Percentiles rank a stretch among this genome's conserved stretches.
Conservation (phyloP, 2,888 invertebrate genomes). For the Augochlorella aurata region DNA sequence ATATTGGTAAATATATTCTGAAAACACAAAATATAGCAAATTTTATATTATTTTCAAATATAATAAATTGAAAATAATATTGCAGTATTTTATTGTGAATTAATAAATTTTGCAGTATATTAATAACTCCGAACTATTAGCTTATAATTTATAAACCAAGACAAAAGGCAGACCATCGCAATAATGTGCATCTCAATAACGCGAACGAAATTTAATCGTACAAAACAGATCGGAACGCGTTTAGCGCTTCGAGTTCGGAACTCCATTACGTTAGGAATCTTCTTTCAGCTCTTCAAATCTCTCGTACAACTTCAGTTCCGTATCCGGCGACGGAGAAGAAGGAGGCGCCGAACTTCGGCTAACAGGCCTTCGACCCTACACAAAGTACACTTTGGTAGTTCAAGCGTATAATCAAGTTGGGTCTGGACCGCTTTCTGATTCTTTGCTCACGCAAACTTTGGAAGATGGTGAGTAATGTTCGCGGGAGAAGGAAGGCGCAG, state of each 20-base stretch:
- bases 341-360: slow-evolving; percentile 86
- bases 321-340: slow-evolving; percentile 87
- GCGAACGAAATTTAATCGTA: slow-evolving; percentile 17
- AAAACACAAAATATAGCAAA: too few relatives aligned
- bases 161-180: background rate
- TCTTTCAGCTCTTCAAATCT: slow-evolving; percentile 81
- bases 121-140: too few relatives aligned
- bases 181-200: background rate
- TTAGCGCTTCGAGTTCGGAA: slow-evolving; percentile 22
- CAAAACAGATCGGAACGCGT: slow-evolving; percentile 22
- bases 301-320: slow-evolving; percentile 87
- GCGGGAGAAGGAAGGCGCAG: background rate
- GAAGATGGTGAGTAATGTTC: slow-evolving; percentile 87
- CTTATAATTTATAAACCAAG: background rate
- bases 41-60: too few relatives aligned
- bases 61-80: too few relatives aligned
- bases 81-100: too few relatives aligned
- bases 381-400: slow-evolving; percentile 87
- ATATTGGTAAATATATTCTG: too few relatives aligned
- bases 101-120: too few relatives aligned
- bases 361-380: slow-evolving; percentile 86
- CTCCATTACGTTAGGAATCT: slow-evolving; percentile 45
- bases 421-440: slow-evolving; percentile 88
- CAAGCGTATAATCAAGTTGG: slow-evolving; percentile 90
- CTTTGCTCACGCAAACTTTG: slow-evolving; percentile 87